A percentile compares a stretch with the other conserved stretches of the same genome.
Conservation (phyloP, 2,888 invertebrate genomes). For the Cephus pulcher region DNA sequence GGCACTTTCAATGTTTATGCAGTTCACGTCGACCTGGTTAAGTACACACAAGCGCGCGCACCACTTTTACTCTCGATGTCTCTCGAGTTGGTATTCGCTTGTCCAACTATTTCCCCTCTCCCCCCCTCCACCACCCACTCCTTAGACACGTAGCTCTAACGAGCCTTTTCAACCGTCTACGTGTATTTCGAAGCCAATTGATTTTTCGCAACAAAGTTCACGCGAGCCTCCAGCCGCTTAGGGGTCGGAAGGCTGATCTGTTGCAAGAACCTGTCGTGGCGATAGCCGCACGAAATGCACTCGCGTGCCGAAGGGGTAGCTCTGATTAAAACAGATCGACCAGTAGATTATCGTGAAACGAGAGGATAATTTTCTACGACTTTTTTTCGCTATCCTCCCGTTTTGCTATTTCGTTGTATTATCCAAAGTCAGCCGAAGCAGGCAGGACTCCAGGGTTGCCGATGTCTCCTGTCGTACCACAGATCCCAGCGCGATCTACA, state of each 20-base stretch:
- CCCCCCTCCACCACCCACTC: neutral
- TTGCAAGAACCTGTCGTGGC: neutral
- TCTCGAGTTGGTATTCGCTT: neutral
- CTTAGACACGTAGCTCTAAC: neutral
- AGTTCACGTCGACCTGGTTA: neutral
- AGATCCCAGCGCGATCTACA: neutral
- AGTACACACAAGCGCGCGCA: neutral
- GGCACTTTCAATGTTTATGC: neutral
- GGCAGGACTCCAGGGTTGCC: neutral
- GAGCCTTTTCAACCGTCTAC: neutral
- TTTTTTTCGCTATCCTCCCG: neutral
- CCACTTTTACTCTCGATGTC: neutral
- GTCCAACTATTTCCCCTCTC: neutral
- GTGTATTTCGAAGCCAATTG: neutral
- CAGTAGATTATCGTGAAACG: neutral
- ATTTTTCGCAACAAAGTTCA: neutral
- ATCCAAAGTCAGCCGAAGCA: constrained; percentile 24
- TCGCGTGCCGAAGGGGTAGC: neutral
- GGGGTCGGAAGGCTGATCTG: neutral
- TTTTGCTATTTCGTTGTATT: neutral
- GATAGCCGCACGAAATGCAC: neutral
- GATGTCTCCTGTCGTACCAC: constrained; percentile 3
- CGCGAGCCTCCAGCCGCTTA: neutral
- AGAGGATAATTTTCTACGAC: neutral
- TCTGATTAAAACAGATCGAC: neutral